Evolutionary conservation across 1,140 invertebrate genomes (phyloP).

Genomic region (Rhagoletis zephyria): DNA sequence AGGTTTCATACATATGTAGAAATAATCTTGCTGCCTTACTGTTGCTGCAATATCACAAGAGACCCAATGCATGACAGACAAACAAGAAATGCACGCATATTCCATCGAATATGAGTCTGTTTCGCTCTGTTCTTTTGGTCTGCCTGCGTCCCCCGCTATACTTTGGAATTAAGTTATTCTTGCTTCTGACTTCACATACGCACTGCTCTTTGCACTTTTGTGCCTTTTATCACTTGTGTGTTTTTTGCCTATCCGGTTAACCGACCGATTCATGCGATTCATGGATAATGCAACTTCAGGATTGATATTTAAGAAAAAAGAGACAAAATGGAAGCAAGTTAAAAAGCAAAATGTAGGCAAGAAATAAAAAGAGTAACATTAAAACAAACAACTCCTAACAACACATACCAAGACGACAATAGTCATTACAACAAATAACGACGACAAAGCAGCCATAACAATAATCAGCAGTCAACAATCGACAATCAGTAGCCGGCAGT

Average conservation of each 20-base stretch:
- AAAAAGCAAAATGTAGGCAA: background rate
- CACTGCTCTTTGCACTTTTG: conserved; percentile 40
- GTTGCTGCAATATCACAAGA: background rate
- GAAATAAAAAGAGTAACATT: background rate
- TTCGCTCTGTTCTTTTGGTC: background rate
- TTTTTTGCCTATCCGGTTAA: conserved; percentile 18
- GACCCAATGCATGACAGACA: background rate
- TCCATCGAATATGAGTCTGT: background rate
- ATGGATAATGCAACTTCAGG: background rate
- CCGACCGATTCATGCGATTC: background rate
- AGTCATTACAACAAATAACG: background rate
- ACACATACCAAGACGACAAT: conserved; percentile 10
- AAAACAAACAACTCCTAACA: conserved; percentile 14
- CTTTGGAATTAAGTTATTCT: background rate
- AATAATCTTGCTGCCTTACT: background rate
- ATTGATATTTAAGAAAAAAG: background rate
- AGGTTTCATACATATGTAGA: background rate
- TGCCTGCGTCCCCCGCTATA: background rate
- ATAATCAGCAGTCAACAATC: conserved; percentile 40
- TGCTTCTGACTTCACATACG: background rate
- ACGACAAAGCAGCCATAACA: conserved; percentile 30
- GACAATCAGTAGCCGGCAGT: conserved; percentile 11
- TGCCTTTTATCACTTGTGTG: conserved; percentile 23
- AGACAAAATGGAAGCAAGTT: background rate
- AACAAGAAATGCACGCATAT: background rate